phyloP scores from a whole-genome alignment of 2,888 invertebrate genomes.

The Pollenia griseotomentosa region DNA sequence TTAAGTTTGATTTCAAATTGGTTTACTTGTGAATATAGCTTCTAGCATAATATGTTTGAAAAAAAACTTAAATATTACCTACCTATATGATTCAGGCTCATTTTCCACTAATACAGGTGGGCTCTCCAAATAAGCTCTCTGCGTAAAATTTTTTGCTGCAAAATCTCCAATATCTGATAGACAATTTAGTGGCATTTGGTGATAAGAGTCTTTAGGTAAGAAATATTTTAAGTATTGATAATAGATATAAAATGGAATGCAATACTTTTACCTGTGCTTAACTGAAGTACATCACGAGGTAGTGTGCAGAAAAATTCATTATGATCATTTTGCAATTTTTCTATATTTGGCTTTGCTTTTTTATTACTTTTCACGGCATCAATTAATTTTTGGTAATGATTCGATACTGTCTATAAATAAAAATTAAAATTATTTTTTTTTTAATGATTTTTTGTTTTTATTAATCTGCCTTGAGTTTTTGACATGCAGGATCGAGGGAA shows the following conservation, averaged over 20 bases:
- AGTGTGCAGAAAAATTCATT: neutral
- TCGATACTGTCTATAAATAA: slow-evolving; percentile 68
- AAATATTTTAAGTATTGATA: neutral
- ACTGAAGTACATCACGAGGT: neutral
- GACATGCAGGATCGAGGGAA: slow-evolving; percentile 59
- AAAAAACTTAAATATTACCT: neutral
- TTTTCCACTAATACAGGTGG: slow-evolving; percentile 65
- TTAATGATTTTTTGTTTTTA: neutral
- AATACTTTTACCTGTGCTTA: slow-evolving; percentile 6
- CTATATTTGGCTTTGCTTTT: slow-evolving; percentile 22
- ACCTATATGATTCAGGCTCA: slow-evolving; percentile 38
- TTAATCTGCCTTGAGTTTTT: slow-evolving; percentile 74
- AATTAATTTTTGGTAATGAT: slow-evolving; percentile 72
- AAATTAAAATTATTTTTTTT: neutral
- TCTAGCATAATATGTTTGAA: neutral
- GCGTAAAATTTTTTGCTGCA: slow-evolving; percentile 65
- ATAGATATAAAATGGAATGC: neutral
- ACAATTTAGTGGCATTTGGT: slow-evolving; percentile 46
- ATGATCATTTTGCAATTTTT: neutral
- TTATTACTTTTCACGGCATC: slow-evolving; percentile 59
- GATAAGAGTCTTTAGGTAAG: slow-evolving; percentile 46
- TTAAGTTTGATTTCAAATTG: no score
- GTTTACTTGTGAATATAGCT: no score
- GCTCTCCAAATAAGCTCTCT: slow-evolving; percentile 63
- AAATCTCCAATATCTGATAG: slow-evolving; percentile 64